Base-by-base conservation (phyloP, 2,113 vertebrate genomes). In the Thomomys bottae region DNA sequence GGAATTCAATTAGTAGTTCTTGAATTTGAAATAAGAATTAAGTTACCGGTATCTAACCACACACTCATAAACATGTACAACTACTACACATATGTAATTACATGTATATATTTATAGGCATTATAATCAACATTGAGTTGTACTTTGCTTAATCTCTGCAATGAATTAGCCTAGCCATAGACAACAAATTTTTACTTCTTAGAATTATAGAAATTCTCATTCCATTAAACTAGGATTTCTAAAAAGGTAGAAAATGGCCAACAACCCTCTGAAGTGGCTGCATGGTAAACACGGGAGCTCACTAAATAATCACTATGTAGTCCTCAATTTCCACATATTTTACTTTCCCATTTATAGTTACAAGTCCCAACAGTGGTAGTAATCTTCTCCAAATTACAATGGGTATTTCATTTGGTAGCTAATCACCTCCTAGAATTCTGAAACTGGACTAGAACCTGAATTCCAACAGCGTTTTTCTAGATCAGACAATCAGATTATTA, bases 61-160 rank as follows among this genome's bases (percentile, higher is more conserved):
- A 54, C 49, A 54, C 4, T 54, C 49, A 54, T 54, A 54, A 54
- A 54, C 4, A 15, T 45, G 45, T 54, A 54, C 49, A 54, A 54
- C 18, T 54, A 54, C 49, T 54, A 54, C 49, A 54, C 17, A 54
- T 54, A 54, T 54, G 49, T 54, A 54, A 11, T 45, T 23, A 21
- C 4, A 8, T 61, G 38, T 67, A 40, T 84, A 26, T 66, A 66
- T 70, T 36, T 45, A 66, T 54, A 54, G 57, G 54, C 86, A 86
- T 64, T 28, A 66, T 1, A 83, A 88, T 63, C 71, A 82, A 77
- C 70, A 70, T 26, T 77, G n/a, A 77, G 4, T 72, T 81, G 93
- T 88, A 72, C n/a, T 88, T 75, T 86, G 66, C 32, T 92, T 94
- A 63, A 87, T 66, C 61, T 72, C 32, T 70, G 64, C 70, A 94